These are phyloP conservation scores for Hestina assimilis DNA, from an alignment of 1,140 invertebrate genomes.

Conservation along the genomic window DNA sequence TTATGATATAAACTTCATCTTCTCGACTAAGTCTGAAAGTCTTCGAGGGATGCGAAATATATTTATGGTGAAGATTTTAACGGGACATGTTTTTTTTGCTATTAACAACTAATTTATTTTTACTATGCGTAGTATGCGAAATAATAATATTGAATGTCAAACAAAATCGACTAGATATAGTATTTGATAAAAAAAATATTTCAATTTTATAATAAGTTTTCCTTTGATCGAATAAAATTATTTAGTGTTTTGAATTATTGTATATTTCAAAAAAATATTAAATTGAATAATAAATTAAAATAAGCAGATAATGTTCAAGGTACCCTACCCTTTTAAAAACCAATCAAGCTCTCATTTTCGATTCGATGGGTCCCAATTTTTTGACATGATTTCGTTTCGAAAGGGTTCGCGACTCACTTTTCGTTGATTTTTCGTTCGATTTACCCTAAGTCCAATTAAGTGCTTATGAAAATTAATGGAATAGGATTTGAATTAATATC, in stretches of 20 bases:
- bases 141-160: no score
- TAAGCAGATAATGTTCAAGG: not conserved
- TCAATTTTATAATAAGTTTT: not conserved
- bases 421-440: constrained; percentile 54
- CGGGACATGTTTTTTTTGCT: no score
- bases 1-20: no score
- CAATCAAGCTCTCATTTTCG: constrained; percentile 21
- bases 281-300: not conserved
- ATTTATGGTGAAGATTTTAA: no score
- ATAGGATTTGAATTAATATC: not conserved
- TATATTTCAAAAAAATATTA: not conserved
- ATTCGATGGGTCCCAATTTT: constrained; percentile 41
- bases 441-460: constrained; percentile 35
- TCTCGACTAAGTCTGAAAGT: no score
- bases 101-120: no score
- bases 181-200: no score
- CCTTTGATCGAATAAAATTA: no score
- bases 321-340: constrained; percentile 20
- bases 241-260: not conserved
- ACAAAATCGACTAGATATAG: no score
- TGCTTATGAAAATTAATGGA: constrained; percentile 28
- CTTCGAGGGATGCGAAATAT: no score
- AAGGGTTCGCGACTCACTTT: constrained; percentile 33
- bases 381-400: constrained; percentile 49
- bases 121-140: no score